A percentile compares a stretch with the other conserved stretches of the same genome.
Evolutionary conservation across 2,888 invertebrate genomes (phyloP).

Genomic region (Bombylius major): DNA sequence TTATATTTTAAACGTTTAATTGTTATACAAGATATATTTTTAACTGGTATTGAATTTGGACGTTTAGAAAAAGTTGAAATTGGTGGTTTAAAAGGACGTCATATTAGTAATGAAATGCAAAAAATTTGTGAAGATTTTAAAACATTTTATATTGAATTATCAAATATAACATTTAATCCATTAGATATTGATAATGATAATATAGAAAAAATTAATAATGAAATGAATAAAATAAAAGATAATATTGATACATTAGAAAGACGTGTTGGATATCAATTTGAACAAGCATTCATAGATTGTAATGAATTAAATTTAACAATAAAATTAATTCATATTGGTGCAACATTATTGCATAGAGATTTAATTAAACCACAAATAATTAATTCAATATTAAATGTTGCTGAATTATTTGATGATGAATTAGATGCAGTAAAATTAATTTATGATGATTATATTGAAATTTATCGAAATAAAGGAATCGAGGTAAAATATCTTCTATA

Average conservation of each 20-base stretch:
- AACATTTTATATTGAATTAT: constrained; percentile 25
- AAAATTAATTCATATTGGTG: constrained; percentile 58
- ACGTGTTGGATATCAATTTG: constrained; percentile 64
- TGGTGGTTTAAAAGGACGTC: constrained; percentile 53
- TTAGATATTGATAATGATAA: constrained; percentile 56
- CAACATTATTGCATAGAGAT: constrained; percentile 60
- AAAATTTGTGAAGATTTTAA: constrained; percentile 30
- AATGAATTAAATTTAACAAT: constrained; percentile 49
- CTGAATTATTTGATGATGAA: constrained; percentile 51
- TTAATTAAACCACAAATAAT: constrained; percentile 59
- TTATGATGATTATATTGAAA: constrained; percentile 44
- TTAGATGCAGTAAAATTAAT: constrained; percentile 52
- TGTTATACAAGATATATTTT: constrained; percentile 56
- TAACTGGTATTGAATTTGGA: constrained; percentile 64
- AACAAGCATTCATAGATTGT: constrained; percentile 71
- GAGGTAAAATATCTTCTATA: constrained; percentile 13
- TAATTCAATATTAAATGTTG: constrained; percentile 50
- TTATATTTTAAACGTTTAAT: constrained; percentile 49
- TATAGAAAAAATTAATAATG: constrained; percentile 52
- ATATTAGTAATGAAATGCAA: constrained; percentile 41
- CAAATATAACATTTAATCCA: constrained; percentile 58
- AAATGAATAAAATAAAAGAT: constrained; percentile 39
- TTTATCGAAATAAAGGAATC: constrained; percentile 17
- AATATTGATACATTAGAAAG: constrained; percentile 61
- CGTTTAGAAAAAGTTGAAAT: constrained; percentile 79